Conservation (phyloP, 2,113 vertebrate species). For the Corydoras maculifer region DNA sequence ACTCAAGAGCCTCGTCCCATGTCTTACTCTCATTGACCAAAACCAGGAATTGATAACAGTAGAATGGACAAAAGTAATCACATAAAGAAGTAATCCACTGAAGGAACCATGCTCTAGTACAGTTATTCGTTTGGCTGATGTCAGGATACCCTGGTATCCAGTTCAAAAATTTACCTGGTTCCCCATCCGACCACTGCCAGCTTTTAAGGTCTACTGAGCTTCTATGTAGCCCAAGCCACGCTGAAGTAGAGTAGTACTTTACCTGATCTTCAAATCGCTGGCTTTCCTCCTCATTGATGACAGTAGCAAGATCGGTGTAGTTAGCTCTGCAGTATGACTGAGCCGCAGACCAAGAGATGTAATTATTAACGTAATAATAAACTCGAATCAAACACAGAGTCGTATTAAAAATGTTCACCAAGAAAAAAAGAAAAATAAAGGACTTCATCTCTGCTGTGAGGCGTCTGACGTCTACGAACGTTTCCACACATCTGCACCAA, state of each 20-base stretch:
- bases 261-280: neutral
- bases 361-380: neutral
- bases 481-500: neutral
- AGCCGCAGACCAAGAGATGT: neutral
- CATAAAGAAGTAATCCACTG: neutral
- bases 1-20: slow-evolving; percentile 28
- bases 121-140: neutral
- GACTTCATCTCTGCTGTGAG: slow-evolving; percentile 9
- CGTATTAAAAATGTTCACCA: neutral
- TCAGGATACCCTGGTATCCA: fast-evolving
- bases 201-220: too few species aligned
- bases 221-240: slow-evolving; percentile 2
- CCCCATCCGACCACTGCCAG: slow-evolving; percentile 8
- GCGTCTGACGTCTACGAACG: too few species aligned
- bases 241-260: fast-evolving
- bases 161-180: neutral
- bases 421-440: neutral
- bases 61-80: fast-evolving
- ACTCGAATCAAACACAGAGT: neutral
- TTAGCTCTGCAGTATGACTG: neutral
- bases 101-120: fast-evolving
- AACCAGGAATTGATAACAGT: slow-evolving; percentile 16
- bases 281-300: neutral
- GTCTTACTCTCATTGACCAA: slow-evolving; percentile 34
- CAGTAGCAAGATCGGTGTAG: slow-evolving; percentile 2